Conservation (phyloP, 2,888 invertebrate genomes). For the Mamestra brassicae region DNA sequence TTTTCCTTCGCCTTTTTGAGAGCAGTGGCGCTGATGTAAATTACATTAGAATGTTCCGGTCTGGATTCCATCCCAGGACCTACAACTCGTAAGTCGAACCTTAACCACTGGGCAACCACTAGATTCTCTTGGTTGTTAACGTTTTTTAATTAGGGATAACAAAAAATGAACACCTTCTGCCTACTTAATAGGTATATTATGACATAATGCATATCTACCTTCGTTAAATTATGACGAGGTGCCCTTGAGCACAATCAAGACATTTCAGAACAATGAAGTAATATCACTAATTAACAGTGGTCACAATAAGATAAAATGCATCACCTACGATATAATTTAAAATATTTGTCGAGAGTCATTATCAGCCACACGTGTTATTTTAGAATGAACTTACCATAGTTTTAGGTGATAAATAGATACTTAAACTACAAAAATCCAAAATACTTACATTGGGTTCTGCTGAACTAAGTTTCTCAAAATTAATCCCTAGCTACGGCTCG, state of each 20-base stretch:
- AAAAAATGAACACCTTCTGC: neutral
- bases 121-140: too few species aligned
- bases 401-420: too few species aligned
- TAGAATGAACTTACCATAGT: neutral
- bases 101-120: too few species aligned
- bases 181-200: neutral
- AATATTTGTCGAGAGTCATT: neutral
- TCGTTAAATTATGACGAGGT: conserved; percentile 12
- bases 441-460: neutral
- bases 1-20: too few species aligned
- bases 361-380: neutral
- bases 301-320: conserved; percentile 26
- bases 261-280: conserved; percentile 8
- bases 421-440: too few species aligned
- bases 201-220: neutral
- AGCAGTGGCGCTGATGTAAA: too few species aligned
- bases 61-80: too few species aligned
- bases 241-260: conserved; percentile 28
- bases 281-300: conserved; percentile 8
- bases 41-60: too few species aligned
- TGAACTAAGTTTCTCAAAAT: neutral
- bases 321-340: conserved; percentile 21
- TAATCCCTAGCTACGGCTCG: neutral
- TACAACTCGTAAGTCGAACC: too few species aligned
- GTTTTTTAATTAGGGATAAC: neutral